Conservation (phyloP, 2,888 invertebrate genomes). For the Latrodectus elegans region DNA sequence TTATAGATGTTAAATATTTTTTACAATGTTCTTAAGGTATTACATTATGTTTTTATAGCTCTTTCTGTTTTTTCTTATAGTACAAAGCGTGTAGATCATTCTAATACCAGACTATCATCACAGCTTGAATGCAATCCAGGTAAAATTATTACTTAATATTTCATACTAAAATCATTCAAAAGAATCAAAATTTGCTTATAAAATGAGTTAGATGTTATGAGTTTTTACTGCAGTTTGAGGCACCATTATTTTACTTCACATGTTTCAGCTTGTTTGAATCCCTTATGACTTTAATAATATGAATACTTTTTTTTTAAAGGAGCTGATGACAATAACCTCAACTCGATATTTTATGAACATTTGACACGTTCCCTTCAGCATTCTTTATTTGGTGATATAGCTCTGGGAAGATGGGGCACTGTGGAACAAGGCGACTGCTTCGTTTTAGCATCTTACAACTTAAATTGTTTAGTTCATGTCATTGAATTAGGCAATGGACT, state of each 20-base stretch:
- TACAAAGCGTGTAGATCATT: conserved; percentile 96
- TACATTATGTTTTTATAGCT: too few relatives aligned
- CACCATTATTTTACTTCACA: too few relatives aligned
- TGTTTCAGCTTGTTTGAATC: neutral
- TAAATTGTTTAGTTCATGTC: conserved; percentile 98
- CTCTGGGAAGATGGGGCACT: conserved; percentile 94
- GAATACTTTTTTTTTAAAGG: conserved; percentile 71
- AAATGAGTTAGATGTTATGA: too few relatives aligned
- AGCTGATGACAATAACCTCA: conserved; percentile 96
- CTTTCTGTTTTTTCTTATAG: conserved; percentile 73
- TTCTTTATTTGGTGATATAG: conserved; percentile 93
- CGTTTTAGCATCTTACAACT: conserved; percentile 96
- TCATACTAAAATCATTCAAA: too few relatives aligned
- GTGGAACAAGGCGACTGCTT: conserved; percentile 98
- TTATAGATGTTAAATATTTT: too few relatives aligned
- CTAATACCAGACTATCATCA: conserved; percentile 94
- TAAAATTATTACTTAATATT: conserved; percentile 48
- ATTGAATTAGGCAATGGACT: conserved; percentile 98
- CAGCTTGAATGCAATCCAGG: conserved; percentile 94
- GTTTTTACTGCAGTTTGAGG: too few relatives aligned
- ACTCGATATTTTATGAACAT: conserved; percentile 99
- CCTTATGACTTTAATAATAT: neutral
- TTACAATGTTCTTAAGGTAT: too few relatives aligned
- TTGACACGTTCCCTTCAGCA: conserved; percentile 96
- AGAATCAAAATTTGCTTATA: too few relatives aligned